Percentiles rank a stretch among this genome's conserved stretches.
These are phyloP conservation scores for Nomada fucata DNA, from an alignment of 2,888 invertebrate genomes.

Conservation along the genomic window DNA sequence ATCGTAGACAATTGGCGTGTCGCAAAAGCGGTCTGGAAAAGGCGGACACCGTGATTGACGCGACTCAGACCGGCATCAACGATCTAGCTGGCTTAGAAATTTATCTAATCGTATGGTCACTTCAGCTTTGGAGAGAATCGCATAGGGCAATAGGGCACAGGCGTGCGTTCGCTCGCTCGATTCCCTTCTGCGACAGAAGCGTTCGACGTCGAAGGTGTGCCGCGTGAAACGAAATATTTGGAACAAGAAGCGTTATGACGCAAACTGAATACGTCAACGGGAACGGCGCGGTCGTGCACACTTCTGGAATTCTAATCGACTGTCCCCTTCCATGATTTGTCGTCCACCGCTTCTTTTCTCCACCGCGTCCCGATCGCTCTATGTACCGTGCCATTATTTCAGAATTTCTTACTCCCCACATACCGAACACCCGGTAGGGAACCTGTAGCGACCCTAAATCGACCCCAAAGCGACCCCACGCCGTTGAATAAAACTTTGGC, in stretches of 20 bases:
- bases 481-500: no score
- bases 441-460: no score
- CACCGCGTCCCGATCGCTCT: slow-evolving; percentile 2
- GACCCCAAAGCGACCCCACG: no score
- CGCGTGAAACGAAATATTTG: slow-evolving; percentile 65
- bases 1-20: slow-evolving; percentile 72
- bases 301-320: slow-evolving; percentile 59
- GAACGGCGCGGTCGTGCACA: slow-evolving; percentile 29
- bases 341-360: slow-evolving; percentile 19
- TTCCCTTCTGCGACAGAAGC: background rate
- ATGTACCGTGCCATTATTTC: background rate
- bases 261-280: slow-evolving; percentile 65
- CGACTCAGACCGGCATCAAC: slow-evolving; percentile 35
- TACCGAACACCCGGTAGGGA: no score
- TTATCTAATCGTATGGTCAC: background rate
- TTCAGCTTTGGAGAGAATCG: no score
- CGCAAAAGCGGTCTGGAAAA: slow-evolving; percentile 61
- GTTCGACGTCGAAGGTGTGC: background rate
- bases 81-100: background rate
- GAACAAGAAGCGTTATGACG: slow-evolving; percentile 61
- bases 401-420: no score
- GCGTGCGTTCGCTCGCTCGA: background rate
- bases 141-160: background rate
- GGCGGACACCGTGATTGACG: slow-evolving; percentile 38
- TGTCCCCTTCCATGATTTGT: slow-evolving; percentile 45